Evolutionary conservation across 1,140 invertebrate species (phyloP).

Genomic region (Ceratina japonica): DNA sequence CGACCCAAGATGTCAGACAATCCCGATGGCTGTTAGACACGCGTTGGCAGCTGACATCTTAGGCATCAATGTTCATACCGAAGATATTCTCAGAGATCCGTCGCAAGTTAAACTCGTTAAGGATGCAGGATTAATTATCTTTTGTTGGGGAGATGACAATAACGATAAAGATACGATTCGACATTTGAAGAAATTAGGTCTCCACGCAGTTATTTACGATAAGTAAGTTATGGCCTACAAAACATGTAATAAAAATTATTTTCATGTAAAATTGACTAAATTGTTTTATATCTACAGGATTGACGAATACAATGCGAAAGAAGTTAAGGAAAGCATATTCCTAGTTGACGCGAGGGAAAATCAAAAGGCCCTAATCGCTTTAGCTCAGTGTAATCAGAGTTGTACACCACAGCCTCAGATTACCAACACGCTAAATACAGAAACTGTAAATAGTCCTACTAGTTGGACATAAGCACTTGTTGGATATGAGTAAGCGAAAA

Average conservation of each 20-base stretch:
- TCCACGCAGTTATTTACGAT: conserved; percentile 97
- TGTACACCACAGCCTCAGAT: conserved; percentile 60
- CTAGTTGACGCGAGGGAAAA: conserved; percentile 88
- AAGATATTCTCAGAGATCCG: conserved; percentile 92
- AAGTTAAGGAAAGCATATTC: conserved; percentile 92
- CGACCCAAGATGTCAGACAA: conserved; percentile 89
- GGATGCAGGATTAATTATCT: conserved; percentile 90
- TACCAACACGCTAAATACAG: conserved; percentile 50
- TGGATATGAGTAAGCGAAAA: too few species aligned
- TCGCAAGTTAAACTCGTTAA: conserved; percentile 88
- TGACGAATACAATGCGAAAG: conserved; percentile 88
- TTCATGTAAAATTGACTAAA: conserved; percentile 6
- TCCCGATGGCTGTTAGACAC: conserved; percentile 90
- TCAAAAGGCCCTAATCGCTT: conserved; percentile 82
- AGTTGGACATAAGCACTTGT: too few species aligned
- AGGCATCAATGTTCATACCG: conserved; percentile 94
- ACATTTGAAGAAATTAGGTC: conserved; percentile 90
- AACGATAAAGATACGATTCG: conserved; percentile 93
- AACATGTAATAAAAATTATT: neutral
- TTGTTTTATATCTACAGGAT: conserved; percentile 77
- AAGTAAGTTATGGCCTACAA: conserved; percentile 80
- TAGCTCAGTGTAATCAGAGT: conserved; percentile 76
- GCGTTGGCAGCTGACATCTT: conserved; percentile 89
- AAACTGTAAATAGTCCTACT: conserved; percentile 44
- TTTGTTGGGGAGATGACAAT: conserved; percentile 98